Evolutionary conservation across 2,797 vertebrate genomes (phyloP).

Genomic region (Tadarida brasiliensis): DNA sequence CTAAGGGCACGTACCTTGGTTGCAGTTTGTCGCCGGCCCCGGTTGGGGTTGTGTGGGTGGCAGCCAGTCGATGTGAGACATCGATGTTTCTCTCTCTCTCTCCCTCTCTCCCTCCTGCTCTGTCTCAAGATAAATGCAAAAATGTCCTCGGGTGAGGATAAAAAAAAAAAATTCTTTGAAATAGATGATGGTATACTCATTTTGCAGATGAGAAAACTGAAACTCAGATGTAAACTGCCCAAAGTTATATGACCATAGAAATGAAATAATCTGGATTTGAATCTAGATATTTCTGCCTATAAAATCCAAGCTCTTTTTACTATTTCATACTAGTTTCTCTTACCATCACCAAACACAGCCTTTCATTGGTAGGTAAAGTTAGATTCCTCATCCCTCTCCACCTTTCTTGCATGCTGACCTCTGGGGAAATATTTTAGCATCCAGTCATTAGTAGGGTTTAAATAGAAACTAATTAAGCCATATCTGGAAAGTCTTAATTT

Average conservation of each 20-base stretch:
- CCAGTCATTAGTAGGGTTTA: constrained; percentile 27
- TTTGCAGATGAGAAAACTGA: constrained; percentile 57
- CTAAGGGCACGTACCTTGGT: too few relatives aligned
- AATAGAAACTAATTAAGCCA: constrained; percentile 19
- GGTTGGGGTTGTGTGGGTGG: too few relatives aligned
- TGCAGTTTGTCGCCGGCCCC: too few relatives aligned
- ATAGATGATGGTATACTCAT: constrained; percentile 16
- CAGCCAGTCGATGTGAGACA: too few relatives aligned
- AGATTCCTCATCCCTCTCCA: background rate
- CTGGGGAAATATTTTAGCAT: constrained; percentile 34
- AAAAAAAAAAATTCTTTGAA: constrained; percentile 57
- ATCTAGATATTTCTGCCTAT: constrained; percentile 38
- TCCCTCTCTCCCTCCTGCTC: too few relatives aligned
- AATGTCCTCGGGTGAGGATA: too few relatives aligned
- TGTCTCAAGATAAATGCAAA: too few relatives aligned
- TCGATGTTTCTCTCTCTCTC: too few relatives aligned
- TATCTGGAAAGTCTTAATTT: constrained; percentile 37
- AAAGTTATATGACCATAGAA: constrained; percentile 19
- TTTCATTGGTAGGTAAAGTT: background rate
- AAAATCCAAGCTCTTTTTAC: constrained; percentile 35
- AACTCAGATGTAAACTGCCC: constrained; percentile 51
- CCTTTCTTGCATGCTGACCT: background rate
- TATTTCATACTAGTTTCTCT: background rate
- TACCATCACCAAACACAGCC: constrained; percentile 27
- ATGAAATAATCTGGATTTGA: constrained; percentile 16